Evolutionary conservation across 2,888 invertebrate species (phyloP).

Genomic region (Alloplasta piceator): DNA sequence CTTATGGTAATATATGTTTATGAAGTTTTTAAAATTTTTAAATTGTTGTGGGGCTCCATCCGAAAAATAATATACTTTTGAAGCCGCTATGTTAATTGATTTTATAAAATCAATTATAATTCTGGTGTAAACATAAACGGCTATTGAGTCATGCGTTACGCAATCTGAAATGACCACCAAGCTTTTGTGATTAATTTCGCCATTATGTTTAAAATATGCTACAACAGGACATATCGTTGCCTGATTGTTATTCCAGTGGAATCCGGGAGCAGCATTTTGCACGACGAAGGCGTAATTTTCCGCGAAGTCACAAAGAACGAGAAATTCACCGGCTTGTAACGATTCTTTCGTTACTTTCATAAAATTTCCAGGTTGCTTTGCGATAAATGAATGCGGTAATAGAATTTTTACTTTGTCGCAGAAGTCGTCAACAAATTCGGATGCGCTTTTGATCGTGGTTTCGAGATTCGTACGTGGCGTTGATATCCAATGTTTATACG

Average conservation of each 20-base stretch:
- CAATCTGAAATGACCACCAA: constrained; percentile 26
- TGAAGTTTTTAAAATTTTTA: too few relatives aligned
- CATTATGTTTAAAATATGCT: constrained; percentile 53
- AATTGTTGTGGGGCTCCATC: too few relatives aligned
- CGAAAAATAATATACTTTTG: too few relatives aligned
- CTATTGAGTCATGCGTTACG: too few relatives aligned
- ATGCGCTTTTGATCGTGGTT: constrained; percentile 24
- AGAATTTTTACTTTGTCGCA: constrained; percentile 28
- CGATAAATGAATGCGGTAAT: constrained; percentile 56
- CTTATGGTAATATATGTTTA: too few relatives aligned
- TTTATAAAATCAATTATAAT: too few relatives aligned
- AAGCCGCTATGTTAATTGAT: too few relatives aligned
- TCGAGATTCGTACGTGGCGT: constrained; percentile 35
- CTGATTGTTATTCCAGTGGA: constrained; percentile 67
- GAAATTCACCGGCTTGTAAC: constrained; percentile 37
- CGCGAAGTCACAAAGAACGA: constrained; percentile 66
- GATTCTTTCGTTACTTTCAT: constrained; percentile 48
- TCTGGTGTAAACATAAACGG: too few relatives aligned
- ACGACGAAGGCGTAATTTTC: constrained; percentile 70
- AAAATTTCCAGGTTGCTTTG: constrained; percentile 57
- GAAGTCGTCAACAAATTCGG: constrained; percentile 37
- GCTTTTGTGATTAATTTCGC: constrained; percentile 49
- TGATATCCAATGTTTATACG: constrained; percentile 43
- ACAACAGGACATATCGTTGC: constrained; percentile 56
- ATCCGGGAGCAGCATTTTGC: constrained; percentile 63